Evolutionary conservation across 2,113 vertebrate genomes (phyloP).

Genomic region (Anolis carolinensis): DNA sequence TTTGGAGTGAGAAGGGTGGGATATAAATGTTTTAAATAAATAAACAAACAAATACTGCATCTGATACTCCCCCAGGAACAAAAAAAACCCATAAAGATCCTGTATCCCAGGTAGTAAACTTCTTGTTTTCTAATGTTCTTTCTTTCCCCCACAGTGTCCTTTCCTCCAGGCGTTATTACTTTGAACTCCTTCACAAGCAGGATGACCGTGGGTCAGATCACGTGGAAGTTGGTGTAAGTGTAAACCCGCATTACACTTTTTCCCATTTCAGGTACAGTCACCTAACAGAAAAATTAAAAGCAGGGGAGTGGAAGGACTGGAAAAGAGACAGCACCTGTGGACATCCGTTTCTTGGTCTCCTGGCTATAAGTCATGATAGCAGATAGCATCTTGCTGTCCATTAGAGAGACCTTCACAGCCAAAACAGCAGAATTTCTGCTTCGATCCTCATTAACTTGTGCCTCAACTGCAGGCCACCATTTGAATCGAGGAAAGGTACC

Average conservation of each 20-base stretch:
- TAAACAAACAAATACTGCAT: no score
- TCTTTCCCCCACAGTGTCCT: conserved; percentile 80
- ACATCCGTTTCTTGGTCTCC: not conserved
- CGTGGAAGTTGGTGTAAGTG: conserved; percentile 96
- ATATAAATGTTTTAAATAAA: no score
- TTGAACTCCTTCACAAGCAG: conserved; percentile 97
- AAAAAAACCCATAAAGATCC: conserved; percentile 57
- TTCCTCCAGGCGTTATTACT: conserved; percentile 93
- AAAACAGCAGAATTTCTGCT: not conserved
- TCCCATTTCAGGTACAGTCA: not conserved
- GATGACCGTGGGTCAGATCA: conserved; percentile 96
- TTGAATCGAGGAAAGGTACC: not conserved
- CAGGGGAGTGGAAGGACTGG: not conserved
- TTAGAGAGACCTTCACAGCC: not conserved
- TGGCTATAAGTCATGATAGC: not conserved
- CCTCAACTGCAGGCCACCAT: not conserved
- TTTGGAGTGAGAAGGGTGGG: no score
- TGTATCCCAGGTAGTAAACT: not conserved
- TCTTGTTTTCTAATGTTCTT: not conserved
- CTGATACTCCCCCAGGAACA: not conserved
- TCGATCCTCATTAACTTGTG: not conserved
- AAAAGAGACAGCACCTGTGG: not conserved
- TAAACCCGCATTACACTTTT: not conserved
- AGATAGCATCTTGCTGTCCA: not conserved
- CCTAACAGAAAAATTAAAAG: not conserved